Base-by-base conservation (phyloP, 2,888 invertebrate species). In the Chymomyza procnemis region DNA sequence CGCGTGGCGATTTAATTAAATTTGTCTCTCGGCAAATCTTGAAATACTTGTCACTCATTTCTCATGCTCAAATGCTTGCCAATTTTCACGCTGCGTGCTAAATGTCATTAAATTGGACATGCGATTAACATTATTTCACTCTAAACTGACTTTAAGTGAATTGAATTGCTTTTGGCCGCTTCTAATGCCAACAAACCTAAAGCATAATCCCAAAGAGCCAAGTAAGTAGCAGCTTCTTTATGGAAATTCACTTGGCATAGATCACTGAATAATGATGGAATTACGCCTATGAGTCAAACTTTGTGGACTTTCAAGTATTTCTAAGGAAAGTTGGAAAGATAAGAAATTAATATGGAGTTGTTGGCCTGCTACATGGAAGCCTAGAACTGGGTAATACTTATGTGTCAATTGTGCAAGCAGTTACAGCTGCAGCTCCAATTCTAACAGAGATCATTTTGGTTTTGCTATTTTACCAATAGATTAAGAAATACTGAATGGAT, bases 101-200 rank as follows among this genome's bases (percentile, higher is more conserved):
- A 85, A 76, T 82, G 73, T 78, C 76, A 82, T 82, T 86, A 83
- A 82, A 80, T 86, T 76, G 76, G 82, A 84, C 84, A 82, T 80
- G 86, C 82, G 78, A 85, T 82, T 81, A 85, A 85, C 78, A 81
- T 82, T 85, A 81, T 82, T 79, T 76, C 85, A 79, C 79, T 76
- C 74, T 79, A 85, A 81, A 81, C 34, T 80, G 80, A 81, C 85
- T 76, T 73, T 79, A 81, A 80, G 75, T 76, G 74, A 76, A 68
- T 71, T 67, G 75, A 26, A 26, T 26, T 26, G 26, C 26, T 19
- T 14, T 14, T 54, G 54, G 19, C 26, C 54, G 18, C 22, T 54
- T 54, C 34, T 41, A 41, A 41, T 41, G 34, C 34, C 34, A 41
- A 12, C 9, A 41, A 41, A 1, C 9, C 4, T 34, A 3, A 34